Evolutionary conservation across 1,140 invertebrate genomes (phyloP), one percentile per base, ranked within the genome.

Genomic region (Drosophila setifemur): DNA sequence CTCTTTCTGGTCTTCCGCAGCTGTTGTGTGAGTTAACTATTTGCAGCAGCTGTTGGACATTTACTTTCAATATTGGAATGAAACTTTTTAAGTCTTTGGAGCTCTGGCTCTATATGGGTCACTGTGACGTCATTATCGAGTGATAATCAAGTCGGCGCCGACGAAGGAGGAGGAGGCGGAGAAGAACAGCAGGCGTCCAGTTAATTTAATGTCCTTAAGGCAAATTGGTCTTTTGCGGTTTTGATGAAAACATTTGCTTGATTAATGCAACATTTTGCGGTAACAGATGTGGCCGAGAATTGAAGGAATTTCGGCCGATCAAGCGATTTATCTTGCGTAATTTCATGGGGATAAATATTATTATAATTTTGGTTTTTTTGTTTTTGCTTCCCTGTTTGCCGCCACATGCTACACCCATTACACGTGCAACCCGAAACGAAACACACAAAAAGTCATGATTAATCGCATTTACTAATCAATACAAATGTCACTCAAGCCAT

Each of bases 391-490:
- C n/a, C n/a, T n/a, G n/a, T n/a, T n/a, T n/a, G n/a, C n/a, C n/a
- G 73, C 50, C 68, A 57, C 52, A 75, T 76, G 63, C 60, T 47
- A 55, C 70, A 57, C 35, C 44, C 29, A 44, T 48, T 26, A 40
- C 42, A 64, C 60, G 42, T 58, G 60, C 42, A 58, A 35, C 44
- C 19, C 9, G 50, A 18, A 25, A 26, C 18, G 23, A 28, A 23
- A 28, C 14, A 39, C 21, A 19, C 45, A 49, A 33, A 48, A 54
- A 52, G 23, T 61, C 73, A 83, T 85, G 79, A 85, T 85, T 85
- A 85, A 85, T 85, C 79, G 74, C 64, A 72, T 85, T 70, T 79
- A 85, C 79, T 85, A 85, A 85, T 85, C 79, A 85, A 85, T 85
- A 85, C 81, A 79, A 85, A 85, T 85, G 79, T 79, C 79, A 79